These are phyloP conservation scores for Acridotheres tristis DNA, from an alignment of 2,797 vertebrate genomes.

Conservation along the genomic window DNA sequence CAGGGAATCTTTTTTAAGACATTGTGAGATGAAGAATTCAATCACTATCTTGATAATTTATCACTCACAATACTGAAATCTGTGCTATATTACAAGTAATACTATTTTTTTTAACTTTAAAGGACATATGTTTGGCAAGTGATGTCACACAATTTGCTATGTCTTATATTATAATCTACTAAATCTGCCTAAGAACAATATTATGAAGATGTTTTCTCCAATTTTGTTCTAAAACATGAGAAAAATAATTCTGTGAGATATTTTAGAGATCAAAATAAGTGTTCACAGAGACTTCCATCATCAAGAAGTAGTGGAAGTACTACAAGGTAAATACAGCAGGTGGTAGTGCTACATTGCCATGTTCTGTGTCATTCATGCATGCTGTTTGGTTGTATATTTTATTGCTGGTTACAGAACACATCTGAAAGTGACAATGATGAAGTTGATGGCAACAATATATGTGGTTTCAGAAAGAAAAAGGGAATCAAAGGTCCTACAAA, in stretches of 20 bases:
- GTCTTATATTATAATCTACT: background rate
- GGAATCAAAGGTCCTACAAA: constrained; percentile 77
- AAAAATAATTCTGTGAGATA: background rate
- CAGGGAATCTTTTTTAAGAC: background rate
- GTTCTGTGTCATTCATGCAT: constrained; percentile 15
- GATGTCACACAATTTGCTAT: background rate
- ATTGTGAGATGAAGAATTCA: background rate
- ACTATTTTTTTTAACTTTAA: background rate
- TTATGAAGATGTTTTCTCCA: background rate
- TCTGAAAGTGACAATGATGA: constrained; percentile 78
- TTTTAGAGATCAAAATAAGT: background rate
- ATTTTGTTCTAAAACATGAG: background rate
- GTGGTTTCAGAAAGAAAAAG: constrained; percentile 80
- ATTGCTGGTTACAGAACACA: constrained; percentile 77
- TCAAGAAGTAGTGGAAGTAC: background rate
- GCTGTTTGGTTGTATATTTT: constrained; percentile 64
- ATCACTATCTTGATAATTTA: background rate
- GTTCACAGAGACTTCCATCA: background rate
- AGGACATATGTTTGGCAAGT: background rate
- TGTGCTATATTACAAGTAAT: background rate
- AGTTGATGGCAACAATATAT: constrained; percentile 80
- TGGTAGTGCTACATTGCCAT: background rate
- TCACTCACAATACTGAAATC: background rate
- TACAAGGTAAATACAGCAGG: background rate
- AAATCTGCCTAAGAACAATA: background rate